Percentiles rank a stretch among this genome's conserved stretches.
Conservation (phyloP, 1,140 invertebrate genomes). For the Cephus cinctus region DNA sequence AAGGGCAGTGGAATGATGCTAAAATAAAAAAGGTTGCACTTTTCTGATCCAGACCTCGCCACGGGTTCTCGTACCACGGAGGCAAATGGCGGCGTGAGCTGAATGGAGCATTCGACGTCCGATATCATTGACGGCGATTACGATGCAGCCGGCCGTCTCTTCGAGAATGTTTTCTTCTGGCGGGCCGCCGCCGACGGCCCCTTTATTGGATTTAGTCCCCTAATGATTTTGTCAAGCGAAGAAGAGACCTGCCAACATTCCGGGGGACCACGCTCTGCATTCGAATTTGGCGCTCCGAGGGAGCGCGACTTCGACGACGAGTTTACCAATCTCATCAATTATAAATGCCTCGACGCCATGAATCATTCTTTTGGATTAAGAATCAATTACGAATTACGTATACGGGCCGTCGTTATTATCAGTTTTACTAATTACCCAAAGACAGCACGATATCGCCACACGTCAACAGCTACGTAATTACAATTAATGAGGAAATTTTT, state of each 20-base stretch:
- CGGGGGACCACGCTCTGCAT: conserved; percentile 24
- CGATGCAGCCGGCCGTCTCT: conserved; percentile 36
- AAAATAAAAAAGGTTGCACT: no score
- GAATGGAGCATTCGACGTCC: conserved; percentile 3
- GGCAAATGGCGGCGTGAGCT: conserved; percentile 23
- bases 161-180: conserved; percentile 40
- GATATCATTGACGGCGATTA: conserved; percentile 38
- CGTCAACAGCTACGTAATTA: no score
- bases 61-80: neutral
- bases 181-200: conserved; percentile 14
- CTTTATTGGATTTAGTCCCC: conserved; percentile 45
- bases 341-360: no score
- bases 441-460: no score
- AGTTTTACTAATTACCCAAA: no score
- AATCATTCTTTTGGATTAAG: no score
- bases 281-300: conserved; percentile 31
- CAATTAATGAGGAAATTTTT: no score
- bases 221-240: conserved; percentile 43
- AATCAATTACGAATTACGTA: no score
- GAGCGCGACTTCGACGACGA: no score
- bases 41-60: no score
- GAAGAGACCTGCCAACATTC: conserved; percentile 37
- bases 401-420: no score
- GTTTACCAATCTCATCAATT: no score
- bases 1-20: neutral